Conservation (phyloP, 2,113 vertebrate species). For the Datnioides undecimradiatus region DNA sequence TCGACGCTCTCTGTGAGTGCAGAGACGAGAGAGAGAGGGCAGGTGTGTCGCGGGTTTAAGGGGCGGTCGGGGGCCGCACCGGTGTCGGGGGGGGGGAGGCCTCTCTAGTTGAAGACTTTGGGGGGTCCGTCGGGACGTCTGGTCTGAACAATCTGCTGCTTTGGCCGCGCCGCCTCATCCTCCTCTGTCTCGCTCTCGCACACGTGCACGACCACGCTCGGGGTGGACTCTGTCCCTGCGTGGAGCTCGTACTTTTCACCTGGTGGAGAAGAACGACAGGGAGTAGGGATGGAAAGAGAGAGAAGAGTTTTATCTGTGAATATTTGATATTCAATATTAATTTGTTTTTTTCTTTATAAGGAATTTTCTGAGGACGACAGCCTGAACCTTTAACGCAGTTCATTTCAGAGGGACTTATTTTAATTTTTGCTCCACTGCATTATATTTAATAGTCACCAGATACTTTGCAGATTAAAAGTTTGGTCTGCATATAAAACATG, state of each 20-base stretch:
- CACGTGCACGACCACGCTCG: slow-evolving; percentile 97
- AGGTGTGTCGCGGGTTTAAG: slow-evolving; percentile 73
- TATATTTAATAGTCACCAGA: neutral
- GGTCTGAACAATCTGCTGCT: slow-evolving; percentile 95
- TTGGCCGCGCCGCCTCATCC: slow-evolving; percentile 91
- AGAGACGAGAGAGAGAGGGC: slow-evolving; percentile 82
- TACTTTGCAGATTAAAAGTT: neutral
- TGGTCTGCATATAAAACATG: too few species aligned
- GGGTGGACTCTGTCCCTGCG: slow-evolving; percentile 95
- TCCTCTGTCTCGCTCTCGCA: slow-evolving; percentile 94
- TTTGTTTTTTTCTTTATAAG: too few species aligned
- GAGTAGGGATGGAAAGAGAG: neutral
- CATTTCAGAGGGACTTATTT: neutral
- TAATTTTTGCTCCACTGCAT: neutral
- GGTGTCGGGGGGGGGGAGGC: slow-evolving; percentile 21
- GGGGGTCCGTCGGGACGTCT: slow-evolving; percentile 89
- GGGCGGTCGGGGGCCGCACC: slow-evolving; percentile 65
- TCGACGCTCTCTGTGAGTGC: slow-evolving; percentile 80
- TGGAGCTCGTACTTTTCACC: slow-evolving; percentile 98
- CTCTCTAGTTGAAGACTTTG: slow-evolving; percentile 83
- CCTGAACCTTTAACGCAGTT: too few species aligned
- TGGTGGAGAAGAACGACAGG: slow-evolving; percentile 58
- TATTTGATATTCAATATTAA: too few species aligned
- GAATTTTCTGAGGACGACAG: too few species aligned
- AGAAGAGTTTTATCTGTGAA: too few species aligned